These are phyloP conservation scores for Orthosia incerta DNA, from an alignment of 2,888 invertebrate genomes.

Conservation along the genomic window DNA sequence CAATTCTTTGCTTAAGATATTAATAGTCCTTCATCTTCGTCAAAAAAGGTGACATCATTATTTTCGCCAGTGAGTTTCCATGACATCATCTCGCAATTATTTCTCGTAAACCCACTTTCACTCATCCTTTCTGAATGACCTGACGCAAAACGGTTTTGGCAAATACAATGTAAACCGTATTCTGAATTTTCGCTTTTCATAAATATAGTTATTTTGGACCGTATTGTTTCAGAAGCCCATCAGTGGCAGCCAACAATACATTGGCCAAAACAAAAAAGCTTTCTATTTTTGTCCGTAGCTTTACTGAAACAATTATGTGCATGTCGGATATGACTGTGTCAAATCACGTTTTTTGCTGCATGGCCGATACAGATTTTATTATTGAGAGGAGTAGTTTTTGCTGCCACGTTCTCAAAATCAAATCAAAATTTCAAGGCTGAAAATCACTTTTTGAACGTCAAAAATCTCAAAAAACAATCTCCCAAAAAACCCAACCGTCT, in stretches of 20 bases:
- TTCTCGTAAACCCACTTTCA: constrained; percentile 47
- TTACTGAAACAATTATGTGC: constrained; percentile 44
- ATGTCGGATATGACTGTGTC: constrained; percentile 37
- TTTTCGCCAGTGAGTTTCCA: constrained; percentile 20
- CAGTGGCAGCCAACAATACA: constrained; percentile 59
- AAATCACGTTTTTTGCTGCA: constrained; percentile 35
- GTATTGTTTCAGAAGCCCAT: constrained; percentile 52
- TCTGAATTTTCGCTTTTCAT: constrained; percentile 32
- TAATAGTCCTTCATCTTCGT: constrained; percentile 8
- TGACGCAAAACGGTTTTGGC: constrained; percentile 30
- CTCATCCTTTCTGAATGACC: constrained; percentile 27
- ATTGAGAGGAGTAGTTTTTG: constrained; percentile 12
- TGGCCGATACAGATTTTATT: neutral
- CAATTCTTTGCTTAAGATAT: constrained; percentile 5
- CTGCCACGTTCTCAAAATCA: neutral
- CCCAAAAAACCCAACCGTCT: too few species aligned
- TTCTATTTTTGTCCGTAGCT: constrained; percentile 56
- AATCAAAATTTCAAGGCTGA: neutral
- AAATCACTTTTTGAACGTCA: neutral
- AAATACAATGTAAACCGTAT: constrained; percentile 32
- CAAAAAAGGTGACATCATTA: constrained; percentile 30
- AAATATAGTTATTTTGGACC: constrained; percentile 55
- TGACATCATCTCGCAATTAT: constrained; percentile 27
- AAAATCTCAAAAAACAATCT: neutral
- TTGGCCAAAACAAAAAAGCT: constrained; percentile 51